Base-by-base conservation (phyloP, 1,140 invertebrate species). In the Panagrolaimus sp. region DNA sequence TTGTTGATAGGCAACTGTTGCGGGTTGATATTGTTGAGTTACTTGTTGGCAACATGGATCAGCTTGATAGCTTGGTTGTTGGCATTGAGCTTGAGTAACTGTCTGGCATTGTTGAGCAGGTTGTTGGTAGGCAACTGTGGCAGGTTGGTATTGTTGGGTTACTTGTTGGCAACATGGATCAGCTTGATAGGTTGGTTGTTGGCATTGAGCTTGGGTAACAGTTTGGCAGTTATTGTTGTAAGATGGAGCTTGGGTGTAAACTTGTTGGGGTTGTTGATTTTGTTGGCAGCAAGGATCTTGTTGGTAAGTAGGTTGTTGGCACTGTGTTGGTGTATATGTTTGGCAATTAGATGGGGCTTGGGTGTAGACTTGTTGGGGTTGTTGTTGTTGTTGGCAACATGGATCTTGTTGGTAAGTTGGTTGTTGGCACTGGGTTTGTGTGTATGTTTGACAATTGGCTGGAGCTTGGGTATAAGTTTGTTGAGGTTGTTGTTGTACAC, bases 201-300 rank as follows among this genome's bases (percentile, higher is more conserved):
- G 21, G 14, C 52, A 58, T 58, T 58, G 52, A 21, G 21, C 21
- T 21, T 21, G 21, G 17, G 21, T 58, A 12, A 58, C 21, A 28
- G 52, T 58, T n/a, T 58, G 52, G 52, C 52, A 58, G 17, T 58
- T 58, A 24, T 58, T 58, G 52, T 28, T 58, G 52, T 28, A 26
- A 28, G 17, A n/a, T 58, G 52, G 52, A 5, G 52, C 52, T 12
- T 21, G 52, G 14, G 52, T 58, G 17, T 58, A 26, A 28, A 3
- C 3, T 38, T 38, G 32, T 38, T 38, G 32, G 2, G 32, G 32
- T 38, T 38, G 32, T 7, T 38, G 32, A 12, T 58, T 12, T 28
- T 58, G 52, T 28, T 58, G 52, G 52, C 52, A 58, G 17, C 52
- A 58, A 6, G 52, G 52, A n/a, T 58, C 28, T 21, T n/a, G 15